Evolutionary conservation across 2,888 invertebrate species (phyloP), one percentile per base, ranked within the genome.

Genomic region (Caenorhabditis plicata): DNA sequence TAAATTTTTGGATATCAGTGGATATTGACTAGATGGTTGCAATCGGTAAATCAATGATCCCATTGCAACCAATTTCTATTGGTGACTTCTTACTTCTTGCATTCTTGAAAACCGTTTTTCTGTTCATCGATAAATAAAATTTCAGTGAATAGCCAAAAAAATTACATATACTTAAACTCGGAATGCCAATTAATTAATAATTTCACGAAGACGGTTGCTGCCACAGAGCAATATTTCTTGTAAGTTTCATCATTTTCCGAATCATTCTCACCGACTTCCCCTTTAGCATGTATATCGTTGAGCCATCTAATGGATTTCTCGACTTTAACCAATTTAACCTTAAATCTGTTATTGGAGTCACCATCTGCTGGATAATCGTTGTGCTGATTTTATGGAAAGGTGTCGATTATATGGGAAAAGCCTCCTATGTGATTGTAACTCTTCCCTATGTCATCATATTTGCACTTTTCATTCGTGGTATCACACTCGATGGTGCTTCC

Each of bases 381-480:
- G 63, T 54, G n/a, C 31, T 71, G 15, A 72, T 71, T 15, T 57
- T 78, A 26, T 58, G 64, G 40, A 71, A 74, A 41, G 78, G 77
- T n/a, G 71, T 77, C 31, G 66, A 75, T 23, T 53, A 68, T 36
- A 71, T 71, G 53, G 71, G 71, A 26, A 60, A 60, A 20, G 42
- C 58, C 4, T 55, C 64, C 9, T 64, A 64, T 46, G 53, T 70
- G 17, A 46, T 46, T 25, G 13, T 25, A 13, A 73, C 71, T 2
- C 56, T 77, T 5, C 77, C 77, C 11, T 77, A 77, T 49, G 48
- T 71, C n/a, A 68, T 78, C 32, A 67, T 77, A 39, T 46, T 70
- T 22, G 48, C 76, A 23, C 32, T 77, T 7, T 77, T 78, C 58
- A 40, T 74, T 20, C 68, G 75, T 15, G 71, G 73, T 11, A 58